Base-by-base conservation (phyloP, 92 coral and sea anemone genomes). In the Pocillopora meandrina region DNA sequence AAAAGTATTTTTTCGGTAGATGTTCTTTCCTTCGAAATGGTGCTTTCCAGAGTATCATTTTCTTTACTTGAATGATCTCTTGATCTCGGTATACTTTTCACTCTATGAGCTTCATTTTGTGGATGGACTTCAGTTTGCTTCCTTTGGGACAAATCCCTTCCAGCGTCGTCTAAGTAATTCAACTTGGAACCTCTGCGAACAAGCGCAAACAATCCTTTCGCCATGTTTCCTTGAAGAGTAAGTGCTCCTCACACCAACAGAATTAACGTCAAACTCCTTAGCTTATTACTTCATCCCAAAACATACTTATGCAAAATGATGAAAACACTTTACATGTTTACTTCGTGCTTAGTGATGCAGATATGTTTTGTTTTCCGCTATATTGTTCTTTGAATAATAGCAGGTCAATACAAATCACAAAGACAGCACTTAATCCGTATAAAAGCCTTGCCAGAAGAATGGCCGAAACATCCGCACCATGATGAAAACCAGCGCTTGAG, bases 131-230 rank as follows among this genome's bases (percentile, higher is more conserved):
- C 52, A 42, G 5, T 79, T 17, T 61, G n/a, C 56, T 79, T 16
- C 4, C 57, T 20, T 17, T 56, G 56, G 56, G 56, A 56, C 47
- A 17, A 65, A 10, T 21, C 52, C 31, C 57, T 58, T 14, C 76
- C 84, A 12, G 63, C 20, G 19, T 80, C 84, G 56, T 80, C 84
- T 58, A 80, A 58, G 58, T 68, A 80, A 34, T 80, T 80, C 67
- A 80, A 55, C 16, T 80, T 80, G 35, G 84, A 80, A 15, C 84
- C 84, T 1, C 31, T 80, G 14, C 84, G 84, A 56, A 80, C 84
- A 26, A 80, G 84, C 65, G 84, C 84, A 67, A 80, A 80, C 20
- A 80, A 35, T 21, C 84, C 76, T 19, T 80, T 80, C 3, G 76
- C 84, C 84, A 80, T 80, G 47, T 15, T 12, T 26, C 34, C 58